A percentile compares a stretch with the other conserved stretches of the same genome.
These are phyloP conservation scores for Rattus rattus DNA, from an alignment of 2,113 vertebrate species.

Conservation along the genomic window DNA sequence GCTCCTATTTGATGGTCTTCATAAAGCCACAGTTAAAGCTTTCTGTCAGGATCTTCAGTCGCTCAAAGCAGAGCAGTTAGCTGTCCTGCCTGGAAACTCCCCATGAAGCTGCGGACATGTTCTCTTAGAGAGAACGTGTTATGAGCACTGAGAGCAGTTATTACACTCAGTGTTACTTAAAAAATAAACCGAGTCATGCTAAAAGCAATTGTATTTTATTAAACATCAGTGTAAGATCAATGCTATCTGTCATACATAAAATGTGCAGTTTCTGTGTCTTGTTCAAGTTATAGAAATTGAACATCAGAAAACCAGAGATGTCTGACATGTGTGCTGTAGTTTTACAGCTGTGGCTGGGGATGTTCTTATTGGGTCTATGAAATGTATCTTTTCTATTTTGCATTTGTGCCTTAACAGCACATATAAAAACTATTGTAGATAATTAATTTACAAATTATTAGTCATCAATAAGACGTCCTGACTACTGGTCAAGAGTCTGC, in stretches of 20 bases:
- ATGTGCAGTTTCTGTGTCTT: not conserved
- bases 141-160: not conserved
- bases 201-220: conserved; percentile 11
- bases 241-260: not conserved
- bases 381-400: not conserved
- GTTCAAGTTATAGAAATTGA: not conserved
- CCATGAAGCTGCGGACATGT: not conserved
- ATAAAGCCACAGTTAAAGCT: not conserved
- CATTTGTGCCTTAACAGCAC: not conserved
- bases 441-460: not conserved
- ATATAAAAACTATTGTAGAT: not conserved
- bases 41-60: not conserved
- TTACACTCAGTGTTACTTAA: not conserved
- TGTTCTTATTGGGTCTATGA: not conserved
- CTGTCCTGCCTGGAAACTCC: not conserved
- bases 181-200: not conserved
- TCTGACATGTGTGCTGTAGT: not conserved
- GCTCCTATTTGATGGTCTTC: not conserved
- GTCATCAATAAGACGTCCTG: not conserved
- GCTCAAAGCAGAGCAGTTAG: not conserved
- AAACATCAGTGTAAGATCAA: conserved; percentile 6
- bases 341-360: not conserved
- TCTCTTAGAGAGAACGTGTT: not conserved
- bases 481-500: not conserved
- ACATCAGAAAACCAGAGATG: not conserved